Evolutionary conservation across 2,888 invertebrate species (phyloP), one percentile per base, ranked within the genome.

Genomic region (Teinopalpus imperialis): DNA sequence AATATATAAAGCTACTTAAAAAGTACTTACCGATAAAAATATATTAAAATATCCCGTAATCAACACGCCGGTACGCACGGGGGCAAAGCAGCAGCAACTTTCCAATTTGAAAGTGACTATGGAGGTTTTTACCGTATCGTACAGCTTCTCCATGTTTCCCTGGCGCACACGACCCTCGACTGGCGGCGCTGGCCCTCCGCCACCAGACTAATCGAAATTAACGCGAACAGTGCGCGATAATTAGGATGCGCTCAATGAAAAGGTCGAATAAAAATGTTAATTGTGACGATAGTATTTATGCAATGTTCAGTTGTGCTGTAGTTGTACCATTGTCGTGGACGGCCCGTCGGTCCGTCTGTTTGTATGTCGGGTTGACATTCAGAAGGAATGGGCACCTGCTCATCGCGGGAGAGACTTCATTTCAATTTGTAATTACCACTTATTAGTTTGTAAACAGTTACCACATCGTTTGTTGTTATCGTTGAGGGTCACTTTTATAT

Each of bases 161-260:
- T n/a, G 12, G 20, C 4, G 10, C 14, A 2, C 10, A 8, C 18
- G 16, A 10, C 6, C 39, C 10, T 5, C 16, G 20, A 20, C 20
- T 21, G 13, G n/a, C 14, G 20, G 31, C 23, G n/a, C 16, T 16
- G 2, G 4, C 16, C n/a, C 24, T 6, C 9, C 10, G 39, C n/a
- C 9, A 27, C 20, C 18, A 43, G 43, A 31, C 42, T 49, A 50
- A 27, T 56, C 46, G 57, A 65, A 63, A 54, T 56, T 51, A 37
- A 41, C 26, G 43, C 40, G 47, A 59, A 57, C 56, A 58, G 61
- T 60, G 47, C 54, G 48, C 47, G 44, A 45, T 79, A 80, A 81
- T 79, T 66, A 81, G 81, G 81, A 82, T 71, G 74, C 54, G 16
- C 47, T 62, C 56, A 74, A 74, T 75, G 68, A 59, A 64, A 73